A percentile compares a stretch with the other conserved stretches of the same genome.
These are phyloP conservation scores for Corythornis cristatus DNA, from an alignment of 2,113 vertebrate species.

Conservation along the genomic window DNA sequence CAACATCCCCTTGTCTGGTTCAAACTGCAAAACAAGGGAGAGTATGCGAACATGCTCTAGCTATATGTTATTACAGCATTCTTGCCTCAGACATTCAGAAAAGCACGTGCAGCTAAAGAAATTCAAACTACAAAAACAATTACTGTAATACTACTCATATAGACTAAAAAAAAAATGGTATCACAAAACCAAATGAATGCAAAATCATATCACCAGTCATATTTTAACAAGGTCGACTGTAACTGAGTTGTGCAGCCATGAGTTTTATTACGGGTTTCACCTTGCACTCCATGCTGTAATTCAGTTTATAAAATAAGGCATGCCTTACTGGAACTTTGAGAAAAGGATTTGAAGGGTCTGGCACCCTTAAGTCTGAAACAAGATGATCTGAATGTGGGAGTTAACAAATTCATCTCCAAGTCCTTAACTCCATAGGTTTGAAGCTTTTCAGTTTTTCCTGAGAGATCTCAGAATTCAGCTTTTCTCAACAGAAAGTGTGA, in stretches of 20 bases:
- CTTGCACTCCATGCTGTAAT: accelerated
- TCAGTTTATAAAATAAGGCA: not conserved
- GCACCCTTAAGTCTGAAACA: not conserved
- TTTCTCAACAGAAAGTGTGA: not conserved
- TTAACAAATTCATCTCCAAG: not conserved
- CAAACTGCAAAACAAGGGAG: not conserved
- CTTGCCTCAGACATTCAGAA: not conserved
- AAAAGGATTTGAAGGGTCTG: not conserved
- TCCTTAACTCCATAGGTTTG: not conserved
- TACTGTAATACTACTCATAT: not conserved
- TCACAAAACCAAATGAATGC: not conserved
- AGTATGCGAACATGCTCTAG: not conserved
- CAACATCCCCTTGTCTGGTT: not conserved
- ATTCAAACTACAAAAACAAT: not conserved
- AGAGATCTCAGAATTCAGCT: accelerated
- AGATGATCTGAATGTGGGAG: accelerated
- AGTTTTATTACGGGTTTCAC: accelerated
- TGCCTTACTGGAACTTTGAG: not conserved
- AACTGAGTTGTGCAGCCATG: not conserved
- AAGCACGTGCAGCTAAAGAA: not conserved
- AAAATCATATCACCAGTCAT: not conserved
- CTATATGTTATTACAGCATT: not conserved
- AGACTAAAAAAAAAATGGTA: not conserved
- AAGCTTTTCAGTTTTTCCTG: not conserved
- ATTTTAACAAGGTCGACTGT: not conserved